Evolutionary conservation across 2,888 invertebrate genomes (phyloP).

Genomic region (Camponotus fellah): DNA sequence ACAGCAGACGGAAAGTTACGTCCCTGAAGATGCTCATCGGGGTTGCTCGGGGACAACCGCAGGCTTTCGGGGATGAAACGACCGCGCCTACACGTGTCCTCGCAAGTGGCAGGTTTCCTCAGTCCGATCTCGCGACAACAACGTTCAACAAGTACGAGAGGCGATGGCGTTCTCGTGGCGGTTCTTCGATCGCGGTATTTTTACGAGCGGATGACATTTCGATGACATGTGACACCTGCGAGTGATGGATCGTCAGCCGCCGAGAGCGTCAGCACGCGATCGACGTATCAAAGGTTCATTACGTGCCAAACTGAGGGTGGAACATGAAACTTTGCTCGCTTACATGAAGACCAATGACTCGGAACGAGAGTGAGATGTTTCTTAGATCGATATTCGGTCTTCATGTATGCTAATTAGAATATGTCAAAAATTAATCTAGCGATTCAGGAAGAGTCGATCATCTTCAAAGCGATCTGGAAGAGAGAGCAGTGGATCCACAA

Average conservation of each 20-base stretch:
- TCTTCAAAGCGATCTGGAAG: not conserved
- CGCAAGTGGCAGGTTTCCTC: constrained; percentile 22
- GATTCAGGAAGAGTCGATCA: not conserved
- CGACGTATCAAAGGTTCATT: not conserved
- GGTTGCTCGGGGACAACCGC: constrained; percentile 42
- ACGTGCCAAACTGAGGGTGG: not conserved
- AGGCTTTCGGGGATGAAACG: constrained; percentile 67
- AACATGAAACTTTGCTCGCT: not conserved
- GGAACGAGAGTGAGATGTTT: not conserved
- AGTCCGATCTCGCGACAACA: not conserved
- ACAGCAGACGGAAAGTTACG: not conserved
- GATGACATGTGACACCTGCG: not conserved
- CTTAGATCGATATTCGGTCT: not conserved
- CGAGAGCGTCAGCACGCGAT: not conserved
- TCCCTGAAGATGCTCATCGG: constrained; percentile 40
- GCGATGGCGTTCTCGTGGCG: constrained; percentile 2
- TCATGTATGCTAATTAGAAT: not conserved
- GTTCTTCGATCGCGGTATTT: not conserved
- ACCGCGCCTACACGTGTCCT: constrained; percentile 75
- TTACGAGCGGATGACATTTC: not conserved
- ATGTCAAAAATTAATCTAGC: not conserved
- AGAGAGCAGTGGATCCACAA: not conserved
- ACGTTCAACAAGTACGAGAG: constrained; percentile 53
- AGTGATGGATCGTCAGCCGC: not conserved
- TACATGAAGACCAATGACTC: not conserved